A percentile compares a stretch with the other conserved stretches of the same genome.
Conservation (phyloP, 2,113 vertebrate species). For the Heterocephalus glaber region DNA sequence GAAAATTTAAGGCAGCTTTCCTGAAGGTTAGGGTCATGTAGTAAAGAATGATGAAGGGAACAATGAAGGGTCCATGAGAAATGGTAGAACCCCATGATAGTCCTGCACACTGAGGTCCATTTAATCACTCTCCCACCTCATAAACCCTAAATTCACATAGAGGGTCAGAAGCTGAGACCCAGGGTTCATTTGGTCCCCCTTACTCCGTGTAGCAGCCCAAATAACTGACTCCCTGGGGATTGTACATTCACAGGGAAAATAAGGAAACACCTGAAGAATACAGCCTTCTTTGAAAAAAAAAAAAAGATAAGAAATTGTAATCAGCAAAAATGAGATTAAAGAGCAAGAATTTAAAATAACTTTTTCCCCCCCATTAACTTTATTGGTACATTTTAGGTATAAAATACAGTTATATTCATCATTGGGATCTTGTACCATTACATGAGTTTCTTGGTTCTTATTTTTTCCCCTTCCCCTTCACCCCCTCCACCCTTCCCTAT, state of each 20-base stretch:
- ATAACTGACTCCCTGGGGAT: not conserved
- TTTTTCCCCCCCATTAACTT: too few species aligned
- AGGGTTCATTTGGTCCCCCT: not conserved
- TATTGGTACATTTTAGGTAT: too few species aligned
- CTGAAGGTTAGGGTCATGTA: not conserved
- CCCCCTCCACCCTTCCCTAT: too few species aligned
- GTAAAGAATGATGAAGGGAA: not conserved
- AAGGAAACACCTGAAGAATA: not conserved
- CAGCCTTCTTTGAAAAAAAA: not conserved
- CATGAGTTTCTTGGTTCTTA: too few species aligned
- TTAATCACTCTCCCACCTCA: not conserved
- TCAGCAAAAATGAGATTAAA: conserved; percentile 7
- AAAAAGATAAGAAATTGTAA: not conserved
- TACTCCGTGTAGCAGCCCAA: not conserved
- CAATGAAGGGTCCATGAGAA: not conserved
- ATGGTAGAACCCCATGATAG: not conserved
- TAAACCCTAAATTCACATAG: not conserved
- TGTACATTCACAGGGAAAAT: not conserved
- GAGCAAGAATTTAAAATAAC: conserved; percentile 49
- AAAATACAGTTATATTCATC: too few species aligned
- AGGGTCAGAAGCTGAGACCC: not conserved
- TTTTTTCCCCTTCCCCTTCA: too few species aligned
- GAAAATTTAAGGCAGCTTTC: not conserved
- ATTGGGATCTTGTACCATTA: too few species aligned
- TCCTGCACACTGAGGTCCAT: not conserved